phyloP scores from a whole-genome alignment of 2,113 vertebrate genomes.

The Phalacrocorax aristotelis region DNA sequence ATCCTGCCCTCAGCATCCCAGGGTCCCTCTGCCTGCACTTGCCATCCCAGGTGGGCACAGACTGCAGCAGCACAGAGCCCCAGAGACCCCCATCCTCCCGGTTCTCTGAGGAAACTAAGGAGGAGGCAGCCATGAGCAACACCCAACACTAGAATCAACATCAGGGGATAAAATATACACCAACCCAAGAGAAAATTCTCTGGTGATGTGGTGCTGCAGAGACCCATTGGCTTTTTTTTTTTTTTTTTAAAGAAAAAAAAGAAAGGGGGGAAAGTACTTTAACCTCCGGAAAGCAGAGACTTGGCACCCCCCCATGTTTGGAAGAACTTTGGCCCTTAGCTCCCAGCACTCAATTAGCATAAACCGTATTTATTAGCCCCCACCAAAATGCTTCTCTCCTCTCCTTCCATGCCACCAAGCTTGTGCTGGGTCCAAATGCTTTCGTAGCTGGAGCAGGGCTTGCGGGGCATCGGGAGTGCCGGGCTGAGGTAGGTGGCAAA shows the following conservation, averaged over 20 bases:
- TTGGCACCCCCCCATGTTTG: neutral
- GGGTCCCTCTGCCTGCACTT: neutral
- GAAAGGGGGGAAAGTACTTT: neutral
- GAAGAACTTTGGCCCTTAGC: neutral
- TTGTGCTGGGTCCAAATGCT: neutral
- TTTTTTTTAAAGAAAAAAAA: neutral
- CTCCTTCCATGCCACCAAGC: neutral
- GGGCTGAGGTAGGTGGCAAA: neutral
- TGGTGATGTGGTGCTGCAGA: neutral
- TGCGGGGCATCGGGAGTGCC: accelerated
- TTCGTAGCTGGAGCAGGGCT: neutral
- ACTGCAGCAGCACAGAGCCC: neutral
- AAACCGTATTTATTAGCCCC: neutral
- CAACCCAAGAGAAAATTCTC: neutral
- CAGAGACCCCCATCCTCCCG: neutral
- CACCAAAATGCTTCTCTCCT: neutral
- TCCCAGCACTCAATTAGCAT: neutral
- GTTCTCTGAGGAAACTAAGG: accelerated
- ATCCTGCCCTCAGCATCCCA: neutral
- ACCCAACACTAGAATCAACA: constrained; percentile 9
- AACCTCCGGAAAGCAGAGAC: neutral
- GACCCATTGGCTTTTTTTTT: no score
- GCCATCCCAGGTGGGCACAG: accelerated
- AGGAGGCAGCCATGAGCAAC: neutral
- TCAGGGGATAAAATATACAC: neutral